Evolutionary conservation across 2,113 vertebrate species (phyloP), one percentile per base, ranked within the genome.

Genomic region (Meles meles): DNA sequence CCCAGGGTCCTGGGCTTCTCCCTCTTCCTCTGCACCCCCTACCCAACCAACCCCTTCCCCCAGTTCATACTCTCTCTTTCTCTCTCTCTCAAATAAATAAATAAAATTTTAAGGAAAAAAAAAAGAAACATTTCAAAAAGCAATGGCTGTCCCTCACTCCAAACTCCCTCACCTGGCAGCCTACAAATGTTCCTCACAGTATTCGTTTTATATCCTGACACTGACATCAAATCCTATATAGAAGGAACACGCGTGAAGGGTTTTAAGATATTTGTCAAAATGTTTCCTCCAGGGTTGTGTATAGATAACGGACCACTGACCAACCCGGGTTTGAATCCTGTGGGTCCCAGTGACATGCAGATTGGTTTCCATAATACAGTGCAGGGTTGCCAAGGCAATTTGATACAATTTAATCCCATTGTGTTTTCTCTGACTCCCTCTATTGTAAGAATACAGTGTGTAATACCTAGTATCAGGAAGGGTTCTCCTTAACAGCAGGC

Each of bases 191-290:
- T 52, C 59, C 14, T 29, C 10, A 5, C 1, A 5, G 13, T 49
- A 15, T 11, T 29, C 0, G 39, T 44, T 47, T n/a, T n/a, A n/a
- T 21, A 20, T 59, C 9, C 14, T 49, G 23, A 34, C 27, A 37
- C 6, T 1, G 25, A n/a, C 17, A 49, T 21, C 80, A 79, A 29
- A 44, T 12, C 25, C 7, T 27, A 59, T 2, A 2, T 3, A 14
- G 20, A 47, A 29, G 5, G 29, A 4, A 59, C 1, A 31, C 0
- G 10, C n/a, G 10, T 21, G 5, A 88, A 20, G 67, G 0, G 77
- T 25, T 76, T 34, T 12, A 15, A 57, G 25, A 27, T 6, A 39
- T 27, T 29, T 39, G 14, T 12, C 25, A 4, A 49, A 27, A 42
- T 21, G 12, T 10, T 13, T 0, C 18, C 18, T 18, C 14, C 20